Evolutionary conservation across 2,888 invertebrate genomes (phyloP), one percentile per base, ranked within the genome.

Genomic region (Trissoscelio sp.): DNA sequence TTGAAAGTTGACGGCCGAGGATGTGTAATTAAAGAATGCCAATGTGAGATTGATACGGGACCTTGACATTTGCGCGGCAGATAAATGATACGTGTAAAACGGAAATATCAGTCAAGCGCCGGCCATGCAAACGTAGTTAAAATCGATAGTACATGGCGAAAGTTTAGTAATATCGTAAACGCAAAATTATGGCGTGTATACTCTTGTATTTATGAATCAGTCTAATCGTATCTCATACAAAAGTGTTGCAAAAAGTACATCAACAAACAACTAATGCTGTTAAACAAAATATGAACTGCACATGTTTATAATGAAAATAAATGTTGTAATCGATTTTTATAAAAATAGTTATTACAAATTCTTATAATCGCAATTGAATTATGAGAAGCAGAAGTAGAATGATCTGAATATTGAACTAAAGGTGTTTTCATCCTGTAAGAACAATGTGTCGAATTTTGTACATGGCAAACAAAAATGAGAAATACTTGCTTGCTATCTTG

Each of bases 131-230:
- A 58, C 34, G 46, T 24, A 31, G 46, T 20, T 51, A 34, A 69
- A 77, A 69, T 77, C 77, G 58, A 77, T 77, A 58, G 62, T 67
- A 44, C n/a, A 69, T 24, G 55, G 28, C n/a, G 77, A 77, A 77
- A 77, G 77, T 77, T 67, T 60, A 44, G 51, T 66, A 77, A 57
- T 67, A 64, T 18, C 24, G 62, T 34, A 20, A 62, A 62, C 39
- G 46, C 18, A 28, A 67, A 53, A 67, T 67, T 57, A 57, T 22
- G 22, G 11, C 16, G 18, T 16, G 9, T 28, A 39, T 20, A 2
- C 39, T 18, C 12, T n/a, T 28, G 14, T 28, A 9, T 60, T 42
- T 42, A 60, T 44, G 44, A 42, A 44, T 34, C n/a, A 18, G 0
- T n/a, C 11, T n/a, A 14, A 12, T 18, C 18, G 34, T 57, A 20